Evolutionary conservation across 2,113 vertebrate species (phyloP).

Genomic region (Brevimyrus niger): DNA sequence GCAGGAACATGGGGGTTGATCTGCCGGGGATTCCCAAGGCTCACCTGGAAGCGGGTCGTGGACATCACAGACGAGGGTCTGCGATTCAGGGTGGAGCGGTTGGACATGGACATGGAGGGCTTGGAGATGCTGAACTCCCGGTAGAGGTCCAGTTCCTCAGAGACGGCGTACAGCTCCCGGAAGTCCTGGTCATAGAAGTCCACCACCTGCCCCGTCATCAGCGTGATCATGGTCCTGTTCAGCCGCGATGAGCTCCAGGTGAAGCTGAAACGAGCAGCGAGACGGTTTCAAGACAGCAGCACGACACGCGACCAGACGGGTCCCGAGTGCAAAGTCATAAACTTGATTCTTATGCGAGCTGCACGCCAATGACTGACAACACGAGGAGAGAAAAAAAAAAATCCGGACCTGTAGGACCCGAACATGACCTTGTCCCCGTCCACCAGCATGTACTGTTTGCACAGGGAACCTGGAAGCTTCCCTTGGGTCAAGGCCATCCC

Average conservation of each 20-base stretch:
- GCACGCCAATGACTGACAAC: neutral
- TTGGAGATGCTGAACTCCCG: slow-evolving; percentile 62
- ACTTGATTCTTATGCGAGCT: neutral
- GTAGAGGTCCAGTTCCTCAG: slow-evolving; percentile 76
- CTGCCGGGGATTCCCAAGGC: slow-evolving; percentile 43
- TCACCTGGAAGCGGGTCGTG: slow-evolving; percentile 62
- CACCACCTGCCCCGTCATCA: slow-evolving; percentile 82
- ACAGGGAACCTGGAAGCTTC: slow-evolving; percentile 70
- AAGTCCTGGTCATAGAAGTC: slow-evolving; percentile 86
- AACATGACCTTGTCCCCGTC: slow-evolving; percentile 89
- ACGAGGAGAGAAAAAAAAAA: too few relatives aligned
- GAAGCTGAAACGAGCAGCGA: slow-evolving; percentile 64
- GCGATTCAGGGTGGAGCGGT: slow-evolving; percentile 35
- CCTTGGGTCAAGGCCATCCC: slow-evolving; percentile 75
- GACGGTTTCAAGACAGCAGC: neutral
- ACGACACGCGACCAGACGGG: neutral
- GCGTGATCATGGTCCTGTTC: slow-evolving; percentile 82
- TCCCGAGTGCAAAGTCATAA: neutral
- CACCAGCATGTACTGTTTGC: slow-evolving; percentile 83
- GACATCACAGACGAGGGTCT: slow-evolving; percentile 41
- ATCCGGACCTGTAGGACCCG: slow-evolving; percentile 76
- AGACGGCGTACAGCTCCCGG: slow-evolving; percentile 85
- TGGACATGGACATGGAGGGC: slow-evolving; percentile 2
- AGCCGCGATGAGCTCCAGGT: slow-evolving; percentile 82
- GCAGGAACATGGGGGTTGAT: slow-evolving; percentile 63